phyloP scores from a whole-genome alignment of 2,888 invertebrate genomes.

The Camptogramma bilineatum region DNA sequence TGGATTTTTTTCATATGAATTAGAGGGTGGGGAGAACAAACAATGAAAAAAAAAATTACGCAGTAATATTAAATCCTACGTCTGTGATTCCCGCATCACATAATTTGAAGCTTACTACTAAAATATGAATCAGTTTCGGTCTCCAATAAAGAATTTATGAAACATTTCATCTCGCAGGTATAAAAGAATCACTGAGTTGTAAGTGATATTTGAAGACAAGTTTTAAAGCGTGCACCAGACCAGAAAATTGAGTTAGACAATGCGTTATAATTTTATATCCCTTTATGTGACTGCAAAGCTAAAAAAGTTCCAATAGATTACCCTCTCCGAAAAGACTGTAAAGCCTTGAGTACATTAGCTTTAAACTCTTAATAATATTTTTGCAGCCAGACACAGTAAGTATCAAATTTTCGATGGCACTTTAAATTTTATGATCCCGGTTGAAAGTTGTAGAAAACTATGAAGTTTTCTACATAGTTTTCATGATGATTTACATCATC shows the following conservation, averaged over 20 bases:
- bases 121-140: neutral
- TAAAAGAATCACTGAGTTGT: constrained; percentile 33
- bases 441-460: too few species aligned
- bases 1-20: too few species aligned
- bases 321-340: neutral
- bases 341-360: too few species aligned
- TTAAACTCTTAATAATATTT: too few species aligned
- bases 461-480: too few species aligned
- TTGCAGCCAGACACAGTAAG: too few species aligned
- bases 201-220: constrained; percentile 30
- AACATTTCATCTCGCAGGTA: constrained; percentile 14
- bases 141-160: constrained; percentile 11
- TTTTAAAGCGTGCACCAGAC: constrained; percentile 43
- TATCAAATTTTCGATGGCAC: too few species aligned
- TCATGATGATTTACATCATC: too few species aligned
- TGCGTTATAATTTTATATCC: constrained; percentile 44
- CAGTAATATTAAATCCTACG: neutral
- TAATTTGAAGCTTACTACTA: neutral
- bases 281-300: constrained; percentile 28
- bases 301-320: constrained; percentile 3
- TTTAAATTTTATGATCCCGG: too few species aligned
- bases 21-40: neutral
- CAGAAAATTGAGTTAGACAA: constrained; percentile 45
- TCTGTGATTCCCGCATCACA: neutral
- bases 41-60: neutral